Base-by-base conservation (phyloP, 2,888 invertebrate species). In the Drosophila subsilvestris region DNA sequence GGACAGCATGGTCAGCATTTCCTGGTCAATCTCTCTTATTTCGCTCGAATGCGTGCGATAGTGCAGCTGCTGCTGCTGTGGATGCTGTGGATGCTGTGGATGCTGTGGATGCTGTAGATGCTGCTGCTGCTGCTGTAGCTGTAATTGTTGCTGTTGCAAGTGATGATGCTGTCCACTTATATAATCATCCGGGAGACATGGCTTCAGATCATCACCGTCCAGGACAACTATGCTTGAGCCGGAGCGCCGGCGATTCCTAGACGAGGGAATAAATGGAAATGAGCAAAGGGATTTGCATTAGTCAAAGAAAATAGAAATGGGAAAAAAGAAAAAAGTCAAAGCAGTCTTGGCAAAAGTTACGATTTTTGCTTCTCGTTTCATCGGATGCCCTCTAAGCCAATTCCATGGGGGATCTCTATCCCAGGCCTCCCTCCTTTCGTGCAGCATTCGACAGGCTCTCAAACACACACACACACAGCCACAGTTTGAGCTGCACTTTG, bases 191-290 rank as follows among this genome's bases (percentile, higher is more conserved):
- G 94, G 94, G 85, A 93, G 90, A 87, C 93, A 93, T 89, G 93
- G 94, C 91, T 94, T 93, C 67, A 92, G 75, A 91, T 94, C 94
- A 75, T 95, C 95, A 48, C 95, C 95, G 91, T 95, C 96, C 90
- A 96, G 94, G 91, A 96, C 96, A 91, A 96, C 95, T 92, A 96
- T 96, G 92, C 96, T 96, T 92, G 95, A 96, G 87, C 95, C 95
- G 79, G 95, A 96, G 83, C 96, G 94, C 83, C 96, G 94, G 81
- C 96, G 95, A 72, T 96, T 95, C 95, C 96, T 97, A 43, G n/a
- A 78, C 86, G 47, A 44, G 14, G 32, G n/a, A 51, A 29, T 22
- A 9, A 14, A 10, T 17, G 17, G 7, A 49, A 18, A 22, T n/a
- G 22, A 45, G 14, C 3, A 43, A 18, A 14, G 43, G 1, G 42